Conservation (phyloP, 2,797 vertebrate species). For the Anguilla marmorata region DNA sequence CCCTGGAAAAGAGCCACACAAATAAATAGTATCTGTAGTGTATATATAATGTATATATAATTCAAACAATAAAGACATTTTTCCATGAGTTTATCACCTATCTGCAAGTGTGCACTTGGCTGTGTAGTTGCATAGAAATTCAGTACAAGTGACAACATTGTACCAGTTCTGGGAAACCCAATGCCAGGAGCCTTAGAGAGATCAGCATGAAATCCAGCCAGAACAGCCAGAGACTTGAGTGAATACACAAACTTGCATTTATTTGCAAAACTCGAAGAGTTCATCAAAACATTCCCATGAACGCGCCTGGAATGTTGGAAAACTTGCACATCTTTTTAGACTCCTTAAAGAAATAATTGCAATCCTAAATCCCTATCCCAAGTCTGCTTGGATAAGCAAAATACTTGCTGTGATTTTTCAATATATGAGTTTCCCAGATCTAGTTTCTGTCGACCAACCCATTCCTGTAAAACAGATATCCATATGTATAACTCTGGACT, state of each 20-base stretch:
- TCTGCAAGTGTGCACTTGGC: not conserved
- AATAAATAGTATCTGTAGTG: not conserved
- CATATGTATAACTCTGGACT: not conserved
- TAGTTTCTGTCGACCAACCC: not conserved
- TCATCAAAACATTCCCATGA: conserved; percentile 12
- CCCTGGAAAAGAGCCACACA: not conserved
- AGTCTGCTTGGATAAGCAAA: not conserved
- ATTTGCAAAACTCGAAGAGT: not conserved
- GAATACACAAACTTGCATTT: not conserved
- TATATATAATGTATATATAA: not conserved
- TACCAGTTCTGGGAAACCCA: not conserved
- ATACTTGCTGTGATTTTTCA: not conserved
- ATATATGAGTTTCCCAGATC: not conserved
- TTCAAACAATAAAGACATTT: not conserved
- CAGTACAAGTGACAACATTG: not conserved
- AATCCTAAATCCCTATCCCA: not conserved
- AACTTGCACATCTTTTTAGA: not conserved
- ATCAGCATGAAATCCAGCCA: not conserved
- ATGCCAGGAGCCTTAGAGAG: not conserved
- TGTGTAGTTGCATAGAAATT: conserved; percentile 13
- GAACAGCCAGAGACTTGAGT: not conserved
- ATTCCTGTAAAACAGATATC: conserved; percentile 2
- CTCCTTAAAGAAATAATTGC: not conserved
- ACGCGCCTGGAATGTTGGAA: not conserved
- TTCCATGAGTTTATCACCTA: not conserved